These are phyloP conservation scores for Cecidostiba fungosa DNA, from an alignment of 2,888 invertebrate species.

Conservation along the genomic window DNA sequence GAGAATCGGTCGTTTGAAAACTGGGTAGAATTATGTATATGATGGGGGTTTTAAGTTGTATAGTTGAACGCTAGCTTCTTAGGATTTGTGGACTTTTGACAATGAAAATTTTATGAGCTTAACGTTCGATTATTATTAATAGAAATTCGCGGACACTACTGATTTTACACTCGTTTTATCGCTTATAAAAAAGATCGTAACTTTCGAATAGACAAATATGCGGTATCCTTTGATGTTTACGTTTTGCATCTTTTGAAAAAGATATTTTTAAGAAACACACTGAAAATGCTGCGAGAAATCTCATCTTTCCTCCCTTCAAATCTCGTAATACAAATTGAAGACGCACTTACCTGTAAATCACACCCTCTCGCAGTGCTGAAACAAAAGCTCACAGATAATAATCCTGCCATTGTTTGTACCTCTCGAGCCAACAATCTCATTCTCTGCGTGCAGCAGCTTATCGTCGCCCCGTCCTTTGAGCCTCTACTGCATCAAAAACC, in stretches of 20 bases:
- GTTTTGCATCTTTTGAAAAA: not conserved
- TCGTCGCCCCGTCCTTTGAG: slow-evolving; percentile 17
- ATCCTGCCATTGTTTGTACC: slow-evolving; percentile 19
- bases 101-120: not conserved
- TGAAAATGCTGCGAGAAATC: not conserved
- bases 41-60: not conserved
- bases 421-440: not conserved
- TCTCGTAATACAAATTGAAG: not conserved
- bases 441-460: not conserved
- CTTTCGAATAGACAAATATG: not conserved
- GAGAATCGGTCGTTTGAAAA: not conserved
- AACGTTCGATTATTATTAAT: slow-evolving; percentile 1
- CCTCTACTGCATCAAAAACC: not conserved
- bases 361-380: not conserved
- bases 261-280: not conserved
- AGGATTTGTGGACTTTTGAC: not conserved
- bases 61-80: not conserved
- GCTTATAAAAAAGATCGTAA: not conserved
- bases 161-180: not conserved
- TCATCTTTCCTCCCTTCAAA: not conserved
- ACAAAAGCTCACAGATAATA: slow-evolving; percentile 39
- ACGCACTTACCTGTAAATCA: not conserved
- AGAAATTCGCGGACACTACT: not conserved
- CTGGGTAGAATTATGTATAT: not conserved
- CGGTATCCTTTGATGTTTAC: not conserved